Evolutionary conservation across 2,888 invertebrate species (phyloP), one percentile per base, ranked within the genome.

Genomic region (Drosophila anceps): DNA sequence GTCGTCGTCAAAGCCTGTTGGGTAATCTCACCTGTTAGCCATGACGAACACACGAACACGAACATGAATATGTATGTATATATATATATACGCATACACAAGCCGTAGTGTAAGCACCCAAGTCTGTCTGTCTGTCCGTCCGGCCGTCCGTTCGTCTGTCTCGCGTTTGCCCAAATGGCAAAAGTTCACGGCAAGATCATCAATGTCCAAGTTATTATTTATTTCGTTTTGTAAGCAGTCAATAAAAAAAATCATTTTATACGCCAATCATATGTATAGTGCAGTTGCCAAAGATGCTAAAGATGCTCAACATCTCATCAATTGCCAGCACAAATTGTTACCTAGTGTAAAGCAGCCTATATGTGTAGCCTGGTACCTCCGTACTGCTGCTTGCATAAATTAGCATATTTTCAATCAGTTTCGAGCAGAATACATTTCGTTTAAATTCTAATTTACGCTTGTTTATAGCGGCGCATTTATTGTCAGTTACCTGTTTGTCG

Each of bases 101-200:
- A 24, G 51, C 35, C 27, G 5, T 48, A 29, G 48, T 48, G 48
- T 48, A 48, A 48, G 48, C 48, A 48, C 29, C 48, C 29, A 48
- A 29, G 29, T 48, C 29, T 29, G 29, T 27, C 44, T 20, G 44
- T 15, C 46, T 7, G 12, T 20, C 43, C 43, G 20, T 62, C 27
- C n/a, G n/a, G 6, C 29, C 3, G 18, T 31, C 31, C 0, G 50
- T 33, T 31, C 20, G 50, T 20, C 50, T 50, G 31, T 13, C 50
- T 50, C 48, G 55, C 39, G 35, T 35, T 44, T 41, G 69, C 59
- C 80, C 64, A 84, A 84, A 84, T 88, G 83, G 77, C 83, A 88
- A 85, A 68, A 82, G 83, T 84, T 84, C 83, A 84, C 80, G 83
- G 88, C 88, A 69, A 84, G 77, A 63, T 85, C 85, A 84, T 82